Base-by-base conservation (phyloP, 2,797 vertebrate genomes). In the Eospalax fontanierii region DNA sequence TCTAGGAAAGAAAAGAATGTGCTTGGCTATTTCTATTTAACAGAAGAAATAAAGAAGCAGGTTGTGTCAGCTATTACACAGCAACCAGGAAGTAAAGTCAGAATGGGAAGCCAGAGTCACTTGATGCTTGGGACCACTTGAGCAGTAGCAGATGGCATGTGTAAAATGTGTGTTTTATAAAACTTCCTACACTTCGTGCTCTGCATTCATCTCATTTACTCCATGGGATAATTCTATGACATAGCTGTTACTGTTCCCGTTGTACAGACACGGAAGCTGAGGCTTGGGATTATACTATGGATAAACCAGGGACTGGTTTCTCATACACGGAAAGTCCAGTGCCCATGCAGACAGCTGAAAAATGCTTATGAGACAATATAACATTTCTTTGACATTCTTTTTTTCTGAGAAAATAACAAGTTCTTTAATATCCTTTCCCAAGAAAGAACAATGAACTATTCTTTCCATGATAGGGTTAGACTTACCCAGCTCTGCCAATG, bases 1-100 rank as follows among this genome's bases (percentile, higher is more conserved):
- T 96, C 83, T 79, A 93, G 79, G 74, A 93, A 96, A 95, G 57
- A 93, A 96, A 96, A 76, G 61, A 87, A 46, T 15, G 66, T 84
- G 19, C 70, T 63, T 30, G 50, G 70, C 16, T 90, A 7, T 91
- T 57, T 94, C 54, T 90, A 68, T 83, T 94, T 95, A 88, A 90
- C 74, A 10, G 65, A 81, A 87, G 38, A 35, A 22, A 87, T n/a
- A 78, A 81, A 76, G 50, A 92, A 92, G 43, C 24, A 61, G 16
- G 43, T 89, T 84, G 76, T 76, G 1, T 54, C 81, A 93, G 95
- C 94, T 54, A 95, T 87, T 86, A 70, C 30, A 54, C 24, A 93
- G 78, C 35, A 93, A 90, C 24, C 84, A 68, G 21, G 2, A 46
- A 76, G 46, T 81, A n/a, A 86, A 80, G 57, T 43, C 80, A 50